Conservation (phyloP, 2,113 vertebrate genomes). For the Petrocephalus microphthalmus region DNA sequence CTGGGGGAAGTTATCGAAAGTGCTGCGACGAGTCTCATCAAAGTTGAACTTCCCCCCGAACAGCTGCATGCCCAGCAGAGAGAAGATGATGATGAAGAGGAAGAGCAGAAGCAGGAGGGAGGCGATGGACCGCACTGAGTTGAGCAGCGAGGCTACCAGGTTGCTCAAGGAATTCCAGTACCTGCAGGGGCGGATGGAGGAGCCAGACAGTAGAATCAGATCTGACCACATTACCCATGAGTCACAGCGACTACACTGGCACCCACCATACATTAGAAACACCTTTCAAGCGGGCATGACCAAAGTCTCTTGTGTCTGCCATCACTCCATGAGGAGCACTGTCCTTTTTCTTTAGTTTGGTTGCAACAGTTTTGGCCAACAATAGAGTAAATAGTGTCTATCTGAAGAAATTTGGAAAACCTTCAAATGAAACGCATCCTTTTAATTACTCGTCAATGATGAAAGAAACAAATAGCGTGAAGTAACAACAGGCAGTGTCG, state of each 20-base stretch:
- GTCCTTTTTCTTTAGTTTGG: background rate
- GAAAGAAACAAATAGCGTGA: background rate
- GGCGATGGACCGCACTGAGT: slow-evolving; percentile 97
- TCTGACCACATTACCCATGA: slow-evolving; percentile 17
- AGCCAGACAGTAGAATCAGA: background rate
- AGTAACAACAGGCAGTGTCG: background rate
- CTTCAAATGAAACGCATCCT: background rate
- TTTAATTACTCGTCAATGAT: background rate
- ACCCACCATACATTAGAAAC: background rate
- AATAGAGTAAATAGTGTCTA: background rate
- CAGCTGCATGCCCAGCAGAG: slow-evolving; percentile 96
- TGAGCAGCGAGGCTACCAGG: slow-evolving; percentile 91
- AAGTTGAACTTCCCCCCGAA: slow-evolving; percentile 99
- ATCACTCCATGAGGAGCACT: background rate
- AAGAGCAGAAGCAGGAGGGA: slow-evolving; percentile 93
- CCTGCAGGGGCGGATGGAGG: slow-evolving; percentile 49
- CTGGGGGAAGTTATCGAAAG: slow-evolving; percentile 98
- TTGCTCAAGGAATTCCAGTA: slow-evolving; percentile 99
- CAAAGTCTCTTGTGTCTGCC: background rate
- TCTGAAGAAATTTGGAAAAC: slow-evolving; percentile 10
- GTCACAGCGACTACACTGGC: slow-evolving; percentile 17
- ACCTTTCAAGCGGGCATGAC: background rate
- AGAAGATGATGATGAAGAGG: slow-evolving; percentile 99
- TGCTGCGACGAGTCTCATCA: slow-evolving; percentile 89
- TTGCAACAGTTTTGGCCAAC: background rate